Evolutionary conservation across 2,888 invertebrate genomes (phyloP).

Genomic region (Spialia ferax): DNA sequence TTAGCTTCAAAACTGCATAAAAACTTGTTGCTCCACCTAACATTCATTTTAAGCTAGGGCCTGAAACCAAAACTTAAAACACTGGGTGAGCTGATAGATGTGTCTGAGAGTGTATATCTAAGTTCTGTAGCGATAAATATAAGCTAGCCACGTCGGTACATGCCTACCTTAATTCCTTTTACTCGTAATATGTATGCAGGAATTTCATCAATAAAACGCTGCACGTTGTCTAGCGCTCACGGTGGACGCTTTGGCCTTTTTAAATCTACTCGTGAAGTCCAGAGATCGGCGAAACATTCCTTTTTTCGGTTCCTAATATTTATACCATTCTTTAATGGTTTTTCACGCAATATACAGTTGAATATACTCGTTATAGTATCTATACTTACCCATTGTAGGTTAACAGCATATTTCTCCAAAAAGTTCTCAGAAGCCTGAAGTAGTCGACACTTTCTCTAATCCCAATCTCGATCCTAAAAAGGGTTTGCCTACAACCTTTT

Average conservation of each 20-base stretch:
- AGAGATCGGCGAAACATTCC: slow-evolving; percentile 8
- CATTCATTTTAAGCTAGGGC: no score
- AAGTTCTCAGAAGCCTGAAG: no score
- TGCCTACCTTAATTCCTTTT: slow-evolving; percentile 30
- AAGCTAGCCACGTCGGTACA: slow-evolving; percentile 31
- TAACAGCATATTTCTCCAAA: no score
- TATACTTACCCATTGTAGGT: no score
- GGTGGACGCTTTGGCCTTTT: slow-evolving; percentile 19
- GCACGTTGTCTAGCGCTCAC: slow-evolving; percentile 15
- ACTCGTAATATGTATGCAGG: slow-evolving; percentile 38
- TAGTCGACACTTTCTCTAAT: no score
- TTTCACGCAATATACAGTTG: neutral
- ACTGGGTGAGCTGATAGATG: no score
- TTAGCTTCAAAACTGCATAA: no score
- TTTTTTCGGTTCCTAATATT: neutral
- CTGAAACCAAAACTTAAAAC: no score
- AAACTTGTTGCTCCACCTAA: no score
- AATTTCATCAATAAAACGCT: slow-evolving; percentile 33
- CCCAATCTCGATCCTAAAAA: no score
- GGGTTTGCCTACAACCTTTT: no score
- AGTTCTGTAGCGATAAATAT: slow-evolving; percentile 28
- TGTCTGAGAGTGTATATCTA: no score
- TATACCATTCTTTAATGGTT: neutral
- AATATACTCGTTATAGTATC: neutral
- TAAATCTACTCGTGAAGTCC: neutral